phyloP scores from a whole-genome alignment of 1,140 invertebrate genomes.

The Parasteatoda tepidariorum region DNA sequence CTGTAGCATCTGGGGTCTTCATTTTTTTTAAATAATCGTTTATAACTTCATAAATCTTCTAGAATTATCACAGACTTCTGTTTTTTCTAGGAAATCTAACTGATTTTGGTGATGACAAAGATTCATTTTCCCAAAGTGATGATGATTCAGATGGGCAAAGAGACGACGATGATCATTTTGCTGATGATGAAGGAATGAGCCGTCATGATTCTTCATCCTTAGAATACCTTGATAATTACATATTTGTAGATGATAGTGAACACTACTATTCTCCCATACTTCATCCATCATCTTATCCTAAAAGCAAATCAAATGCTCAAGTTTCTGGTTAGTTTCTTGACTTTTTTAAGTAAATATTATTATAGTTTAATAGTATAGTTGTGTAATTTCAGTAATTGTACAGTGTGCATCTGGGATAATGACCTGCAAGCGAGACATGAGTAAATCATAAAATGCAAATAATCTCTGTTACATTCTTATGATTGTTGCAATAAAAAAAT shows the following conservation, averaged over 20 bases:
- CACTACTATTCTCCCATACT: constrained; percentile 25
- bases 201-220: constrained; percentile 74
- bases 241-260: constrained; percentile 65
- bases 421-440: no score
- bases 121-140: constrained; percentile 72
- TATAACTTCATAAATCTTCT: no score
- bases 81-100: constrained; percentile 71
- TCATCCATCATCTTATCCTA: constrained; percentile 10
- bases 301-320: constrained; percentile 26
- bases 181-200: constrained; percentile 76
- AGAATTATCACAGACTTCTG: no score
- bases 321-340: constrained; percentile 25
- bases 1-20: no score
- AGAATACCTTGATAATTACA: constrained; percentile 68
- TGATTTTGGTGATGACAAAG: constrained; percentile 66
- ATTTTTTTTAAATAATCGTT: no score
- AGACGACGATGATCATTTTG: constrained; percentile 75
- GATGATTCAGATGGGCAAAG: constrained; percentile 77
- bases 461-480: no score
- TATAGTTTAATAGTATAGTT: not conserved
- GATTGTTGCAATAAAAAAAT: no score
- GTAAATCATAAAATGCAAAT: no score
- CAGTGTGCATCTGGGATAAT: no score
- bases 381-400: no score
- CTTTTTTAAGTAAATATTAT: not conserved